Evolutionary conservation across 2,888 invertebrate species (phyloP).

Genomic region (Mylabris sibirica): DNA sequence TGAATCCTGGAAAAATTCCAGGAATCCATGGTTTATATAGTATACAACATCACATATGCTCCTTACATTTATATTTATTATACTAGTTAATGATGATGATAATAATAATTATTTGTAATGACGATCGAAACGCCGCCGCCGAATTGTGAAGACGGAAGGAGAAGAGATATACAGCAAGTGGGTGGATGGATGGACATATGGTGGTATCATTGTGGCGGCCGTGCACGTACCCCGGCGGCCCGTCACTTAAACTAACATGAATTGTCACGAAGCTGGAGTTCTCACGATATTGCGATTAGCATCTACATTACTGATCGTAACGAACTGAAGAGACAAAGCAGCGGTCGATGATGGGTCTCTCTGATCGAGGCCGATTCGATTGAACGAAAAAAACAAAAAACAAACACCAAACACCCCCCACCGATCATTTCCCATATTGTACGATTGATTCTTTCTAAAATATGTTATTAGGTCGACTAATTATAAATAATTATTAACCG

Average conservation of each 20-base stretch:
- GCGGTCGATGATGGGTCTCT: constrained; percentile 26
- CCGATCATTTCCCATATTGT: background rate
- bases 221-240: constrained; percentile 42
- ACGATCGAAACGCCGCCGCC: background rate
- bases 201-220: constrained; percentile 24
- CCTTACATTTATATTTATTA: background rate
- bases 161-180: background rate
- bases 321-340: constrained; percentile 45
- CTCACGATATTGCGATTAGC: constrained; percentile 56
- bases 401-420: background rate
- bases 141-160: constrained; percentile 8
- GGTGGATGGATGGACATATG: constrained; percentile 11
- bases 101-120: background rate
- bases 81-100: background rate
- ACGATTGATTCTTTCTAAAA: background rate
- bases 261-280: constrained; percentile 54
- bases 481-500: constrained; percentile 9
- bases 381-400: background rate
- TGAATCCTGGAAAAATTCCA: constrained; percentile 12
- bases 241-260: constrained; percentile 48
- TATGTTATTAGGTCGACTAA: background rate
- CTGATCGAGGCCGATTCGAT: constrained; percentile 14
- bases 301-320: constrained; percentile 57
- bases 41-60: background rate
- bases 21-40: background rate